Conservation (phyloP, 2,888 invertebrate genomes). For the Dermolepida albohirtum region DNA sequence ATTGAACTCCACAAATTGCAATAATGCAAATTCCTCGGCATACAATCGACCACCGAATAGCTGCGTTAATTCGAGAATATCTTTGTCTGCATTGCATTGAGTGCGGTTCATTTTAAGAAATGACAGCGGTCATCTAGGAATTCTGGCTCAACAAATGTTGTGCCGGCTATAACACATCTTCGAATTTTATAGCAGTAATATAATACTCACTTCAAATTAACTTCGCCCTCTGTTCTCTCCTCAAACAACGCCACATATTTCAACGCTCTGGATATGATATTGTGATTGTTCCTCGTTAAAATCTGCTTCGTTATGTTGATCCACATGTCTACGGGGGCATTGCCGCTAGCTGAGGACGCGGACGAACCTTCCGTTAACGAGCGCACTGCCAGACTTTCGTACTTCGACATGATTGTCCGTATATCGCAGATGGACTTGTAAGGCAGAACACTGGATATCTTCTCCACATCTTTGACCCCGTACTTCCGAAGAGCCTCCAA, state of each 20-base stretch:
- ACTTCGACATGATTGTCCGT: slow-evolving; percentile 53
- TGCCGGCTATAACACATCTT: too few species aligned
- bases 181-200: not conserved
- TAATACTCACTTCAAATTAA: slow-evolving; percentile 54
- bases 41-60: too few species aligned
- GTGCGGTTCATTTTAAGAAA: too few species aligned
- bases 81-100: too few species aligned
- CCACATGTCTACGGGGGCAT: slow-evolving; percentile 57
- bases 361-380: slow-evolving; percentile 23
- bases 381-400: slow-evolving; percentile 52
- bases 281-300: slow-evolving; percentile 49
- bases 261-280: slow-evolving; percentile 55
- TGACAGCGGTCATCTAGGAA: too few species aligned
- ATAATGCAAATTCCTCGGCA: too few species aligned
- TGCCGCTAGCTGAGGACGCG: slow-evolving; percentile 30
- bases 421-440: slow-evolving; percentile 55
- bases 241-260: slow-evolving; percentile 61
- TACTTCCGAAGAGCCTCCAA: slow-evolving; percentile 53
- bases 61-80: too few species aligned
- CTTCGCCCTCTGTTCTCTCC: slow-evolving; percentile 48
- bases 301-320: slow-evolving; percentile 53
- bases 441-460: slow-evolving; percentile 55
- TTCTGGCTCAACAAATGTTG: too few species aligned
- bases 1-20: too few species aligned
- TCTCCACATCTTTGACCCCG: slow-evolving; percentile 55